Evolutionary conservation across 1,140 invertebrate species (phyloP).

Genomic region (Mycetomoellerius zeteki): DNA sequence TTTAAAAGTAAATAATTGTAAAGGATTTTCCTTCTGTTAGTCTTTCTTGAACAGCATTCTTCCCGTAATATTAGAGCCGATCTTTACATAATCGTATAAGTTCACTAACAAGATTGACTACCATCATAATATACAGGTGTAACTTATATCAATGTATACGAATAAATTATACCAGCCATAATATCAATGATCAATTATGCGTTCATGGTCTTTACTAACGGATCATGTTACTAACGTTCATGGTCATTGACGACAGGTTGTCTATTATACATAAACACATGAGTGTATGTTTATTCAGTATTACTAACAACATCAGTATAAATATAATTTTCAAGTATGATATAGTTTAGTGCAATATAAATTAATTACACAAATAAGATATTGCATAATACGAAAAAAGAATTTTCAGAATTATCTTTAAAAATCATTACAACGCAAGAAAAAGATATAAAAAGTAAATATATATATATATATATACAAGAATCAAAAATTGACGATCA

Average conservation of each 20-base stretch:
- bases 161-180: not conserved
- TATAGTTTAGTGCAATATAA: not conserved
- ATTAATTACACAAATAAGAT: not conserved
- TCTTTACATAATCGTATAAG: not conserved
- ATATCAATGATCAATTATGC: slow-evolving; percentile 29
- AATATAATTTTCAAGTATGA: not conserved
- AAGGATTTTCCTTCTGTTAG: not conserved
- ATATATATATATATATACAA: no score
- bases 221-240: slow-evolving; percentile 35
- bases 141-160: not conserved
- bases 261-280: not conserved
- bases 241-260: slow-evolving; percentile 5
- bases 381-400: not conserved
- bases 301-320: not conserved
- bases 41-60: not conserved
- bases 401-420: not conserved
- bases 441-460: not conserved
- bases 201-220: not conserved
- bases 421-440: not conserved
- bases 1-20: not conserved
- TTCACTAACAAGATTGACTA: not conserved
- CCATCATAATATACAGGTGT: not conserved
- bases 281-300: not conserved
- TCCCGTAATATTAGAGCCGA: not conserved
- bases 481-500: not conserved